A percentile compares a stretch with the other conserved stretches of the same genome.
Evolutionary conservation across 2,797 vertebrate species (phyloP).

Genomic region (Psittacula derbiana): DNA sequence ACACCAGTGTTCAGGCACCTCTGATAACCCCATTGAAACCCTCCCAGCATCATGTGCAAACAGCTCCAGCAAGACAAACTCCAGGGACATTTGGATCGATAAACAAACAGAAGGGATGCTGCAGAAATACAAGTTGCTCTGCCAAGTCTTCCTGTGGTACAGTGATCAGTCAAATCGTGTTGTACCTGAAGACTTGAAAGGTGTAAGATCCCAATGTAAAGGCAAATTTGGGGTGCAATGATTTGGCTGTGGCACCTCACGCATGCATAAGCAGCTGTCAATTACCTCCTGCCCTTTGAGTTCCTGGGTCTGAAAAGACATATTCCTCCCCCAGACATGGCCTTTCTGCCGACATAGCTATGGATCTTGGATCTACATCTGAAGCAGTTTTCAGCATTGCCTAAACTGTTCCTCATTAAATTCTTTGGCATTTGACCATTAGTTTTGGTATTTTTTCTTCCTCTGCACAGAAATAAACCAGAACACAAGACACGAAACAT

Average conservation of each 20-base stretch:
- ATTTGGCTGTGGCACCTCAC: neutral
- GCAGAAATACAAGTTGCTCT: neutral
- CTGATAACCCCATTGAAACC: neutral
- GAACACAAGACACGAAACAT: neutral
- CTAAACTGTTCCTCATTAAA: neutral
- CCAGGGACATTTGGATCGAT: accelerated
- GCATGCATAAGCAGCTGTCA: neutral
- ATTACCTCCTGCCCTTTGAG: neutral
- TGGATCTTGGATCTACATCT: neutral
- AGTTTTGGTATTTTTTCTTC: neutral
- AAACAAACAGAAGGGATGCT: neutral
- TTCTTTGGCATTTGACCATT: neutral
- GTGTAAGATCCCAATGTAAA: neutral
- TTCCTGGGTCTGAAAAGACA: neutral
- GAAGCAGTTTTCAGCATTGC: neutral
- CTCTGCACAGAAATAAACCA: neutral
- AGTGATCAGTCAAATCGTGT: no score
- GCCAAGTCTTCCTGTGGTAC: neutral
- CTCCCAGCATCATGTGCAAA: no score
- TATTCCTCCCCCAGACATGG: neutral
- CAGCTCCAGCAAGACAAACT: neutral
- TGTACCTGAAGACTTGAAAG: neutral
- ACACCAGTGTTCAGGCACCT: accelerated
- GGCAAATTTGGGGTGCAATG: accelerated
- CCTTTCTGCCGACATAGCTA: neutral